Conservation (phyloP, 2,797 vertebrate genomes). For the Chelon labrosus region DNA sequence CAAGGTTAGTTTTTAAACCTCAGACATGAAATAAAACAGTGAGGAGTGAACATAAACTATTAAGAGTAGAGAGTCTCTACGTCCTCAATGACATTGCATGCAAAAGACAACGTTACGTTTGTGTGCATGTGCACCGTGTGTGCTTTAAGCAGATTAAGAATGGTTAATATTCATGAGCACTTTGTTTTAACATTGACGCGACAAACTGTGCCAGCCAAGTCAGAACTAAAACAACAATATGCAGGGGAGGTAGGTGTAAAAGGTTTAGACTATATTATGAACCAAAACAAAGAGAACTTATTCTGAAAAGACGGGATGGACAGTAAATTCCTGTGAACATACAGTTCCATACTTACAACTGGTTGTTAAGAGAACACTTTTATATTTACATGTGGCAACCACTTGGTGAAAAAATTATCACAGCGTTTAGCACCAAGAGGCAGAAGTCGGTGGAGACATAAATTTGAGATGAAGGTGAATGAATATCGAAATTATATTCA, state of each 20-base stretch:
- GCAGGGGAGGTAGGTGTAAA: slow-evolving; percentile 49
- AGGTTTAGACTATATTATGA: slow-evolving; percentile 46
- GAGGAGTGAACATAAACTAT: background rate
- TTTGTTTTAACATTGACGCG: slow-evolving; percentile 47
- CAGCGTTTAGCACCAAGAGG: background rate
- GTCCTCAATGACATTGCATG: slow-evolving; percentile 23
- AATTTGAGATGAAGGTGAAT: background rate
- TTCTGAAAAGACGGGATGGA: slow-evolving; percentile 15
- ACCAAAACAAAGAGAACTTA: slow-evolving; percentile 25
- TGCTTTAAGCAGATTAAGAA: slow-evolving; percentile 58
- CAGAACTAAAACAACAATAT: slow-evolving; percentile 50
- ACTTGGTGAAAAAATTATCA: no score
- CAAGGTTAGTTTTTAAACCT: background rate
- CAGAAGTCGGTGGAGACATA: background rate
- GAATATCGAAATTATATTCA: background rate
- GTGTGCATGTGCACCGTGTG: slow-evolving; percentile 4
- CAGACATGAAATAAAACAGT: background rate
- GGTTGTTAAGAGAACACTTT: slow-evolving; percentile 7
- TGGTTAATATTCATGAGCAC: slow-evolving; percentile 71
- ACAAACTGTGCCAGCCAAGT: slow-evolving; percentile 47
- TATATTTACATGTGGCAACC: background rate
- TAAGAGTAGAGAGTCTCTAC: slow-evolving; percentile 16
- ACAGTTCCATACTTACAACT: background rate
- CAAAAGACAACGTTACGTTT: slow-evolving; percentile 45
- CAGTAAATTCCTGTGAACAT: background rate